These are phyloP conservation scores for Sebastes steindachneri DNA, from an alignment of 2,797 vertebrate genomes.

Conservation along the genomic window DNA sequence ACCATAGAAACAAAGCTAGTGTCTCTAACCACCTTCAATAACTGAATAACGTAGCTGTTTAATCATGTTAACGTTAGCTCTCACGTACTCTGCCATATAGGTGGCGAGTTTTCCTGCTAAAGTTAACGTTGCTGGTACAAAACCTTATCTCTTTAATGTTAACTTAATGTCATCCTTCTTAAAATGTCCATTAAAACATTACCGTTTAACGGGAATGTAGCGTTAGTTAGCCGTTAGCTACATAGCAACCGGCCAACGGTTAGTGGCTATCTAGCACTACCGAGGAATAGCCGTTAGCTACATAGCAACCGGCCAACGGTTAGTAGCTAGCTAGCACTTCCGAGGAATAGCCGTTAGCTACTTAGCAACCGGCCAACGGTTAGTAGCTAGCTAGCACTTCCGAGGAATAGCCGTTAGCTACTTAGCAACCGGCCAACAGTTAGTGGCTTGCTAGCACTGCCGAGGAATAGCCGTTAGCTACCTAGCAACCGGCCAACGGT, in stretches of 20 bases:
- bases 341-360: no score
- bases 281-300: constrained; percentile 60
- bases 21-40: not conserved
- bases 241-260: constrained; percentile 43
- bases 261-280: constrained; percentile 54
- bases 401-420: no score
- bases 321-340: not conserved
- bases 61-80: constrained; percentile 19
- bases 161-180: not conserved
- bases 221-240: constrained; percentile 46
- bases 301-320: constrained; percentile 61
- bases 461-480: not conserved
- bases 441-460: not conserved
- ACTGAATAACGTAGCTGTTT: constrained; percentile 22
- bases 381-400: accelerated
- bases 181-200: not conserved
- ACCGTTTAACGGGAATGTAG: constrained; percentile 32
- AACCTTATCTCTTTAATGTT: not conserved
- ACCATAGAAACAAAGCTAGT: not conserved
- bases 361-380: no score
- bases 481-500: constrained; percentile 31
- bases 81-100: constrained; percentile 8
- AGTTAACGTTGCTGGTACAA: not conserved
- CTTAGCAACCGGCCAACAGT: no score
- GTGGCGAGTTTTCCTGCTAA: not conserved